Base-by-base conservation (phyloP, 2,888 invertebrate species). In the Andricus quercusramuli region DNA sequence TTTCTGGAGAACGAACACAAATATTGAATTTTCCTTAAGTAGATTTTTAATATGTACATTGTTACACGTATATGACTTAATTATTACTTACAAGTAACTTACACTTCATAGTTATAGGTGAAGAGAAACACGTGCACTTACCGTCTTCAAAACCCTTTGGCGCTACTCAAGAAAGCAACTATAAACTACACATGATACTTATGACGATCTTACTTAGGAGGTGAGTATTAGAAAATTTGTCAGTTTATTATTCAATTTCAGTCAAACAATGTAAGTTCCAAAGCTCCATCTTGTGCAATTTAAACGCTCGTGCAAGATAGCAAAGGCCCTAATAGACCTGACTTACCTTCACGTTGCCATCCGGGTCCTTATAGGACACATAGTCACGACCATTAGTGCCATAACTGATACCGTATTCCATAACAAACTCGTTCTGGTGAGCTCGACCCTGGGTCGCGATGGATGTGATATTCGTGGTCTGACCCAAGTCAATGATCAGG, bases 321-420 rank as follows among this genome's bases (percentile, higher is more conserved):
- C 20, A n/a, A 66, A n/a, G 11, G 32, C 41, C 32, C 11, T 11
- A 11, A 32, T 32, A n/a, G 32, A 74, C 67, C 44, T n/a, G 29
- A 87, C 91, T 95, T 96, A 98, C 98, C 98, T 97, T 97, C 85
- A 96, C 94, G 93, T 97, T 96, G 86, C 98, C 98, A 90, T 97
- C 97, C 77, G 96, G 95, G 86, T 98, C 98, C 94, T 97, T 97
- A 93, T 96, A 98, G 92, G 96, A 96, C 81, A 96, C 96, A 93
- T 96, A 98, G 93, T 98, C 98, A 90, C 96, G 95, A 84, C 97
- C 97, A 91, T 97, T 98, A 88, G 96, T 96, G 85, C 98, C 97
- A 93, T 98, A 99, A 93, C 98, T 97, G 91, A 99, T 96, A 91
- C 96, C 96, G 93, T 97, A 99, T 93, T 99, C 98, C 93, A 96